Evolutionary conservation across 2,888 invertebrate species (phyloP).

Genomic region (Dorcus hopei): DNA sequence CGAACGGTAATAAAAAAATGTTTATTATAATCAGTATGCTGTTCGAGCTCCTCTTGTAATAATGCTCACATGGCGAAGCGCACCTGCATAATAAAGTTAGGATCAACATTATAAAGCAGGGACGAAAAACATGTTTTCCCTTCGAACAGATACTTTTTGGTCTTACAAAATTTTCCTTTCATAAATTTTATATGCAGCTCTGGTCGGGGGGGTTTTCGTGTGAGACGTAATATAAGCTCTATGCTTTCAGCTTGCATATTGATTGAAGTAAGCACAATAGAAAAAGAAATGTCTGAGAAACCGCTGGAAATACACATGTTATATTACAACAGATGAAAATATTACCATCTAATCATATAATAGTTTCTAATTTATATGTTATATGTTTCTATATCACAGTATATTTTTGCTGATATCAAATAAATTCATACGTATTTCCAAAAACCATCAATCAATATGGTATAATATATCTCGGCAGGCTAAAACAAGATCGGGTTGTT

Average conservation of each 20-base stretch:
- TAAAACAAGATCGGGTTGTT: no score
- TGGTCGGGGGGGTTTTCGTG: constrained; percentile 27
- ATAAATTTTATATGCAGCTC: constrained; percentile 40
- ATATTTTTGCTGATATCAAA: no score
- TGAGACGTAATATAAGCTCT: constrained; percentile 33
- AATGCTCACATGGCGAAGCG: constrained; percentile 18
- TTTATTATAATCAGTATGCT: neutral
- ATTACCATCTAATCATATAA: no score
- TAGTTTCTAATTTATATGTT: no score
- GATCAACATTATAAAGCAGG: constrained; percentile 17
- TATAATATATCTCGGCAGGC: no score
- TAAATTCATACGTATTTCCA: no score
- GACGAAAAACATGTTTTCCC: constrained; percentile 29
- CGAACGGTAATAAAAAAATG: neutral
- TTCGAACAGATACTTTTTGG: constrained; percentile 25
- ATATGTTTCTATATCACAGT: no score
- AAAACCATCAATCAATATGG: no score
- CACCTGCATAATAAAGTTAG: constrained; percentile 26
- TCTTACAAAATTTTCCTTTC: constrained; percentile 36
- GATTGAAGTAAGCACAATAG: constrained; percentile 15
- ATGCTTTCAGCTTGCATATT: constrained; percentile 28
- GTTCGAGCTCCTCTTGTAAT: neutral
- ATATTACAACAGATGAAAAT: no score
- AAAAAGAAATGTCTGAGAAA: neutral
- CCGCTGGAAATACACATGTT: no score